phyloP scores from a whole-genome alignment of 2,113 vertebrate species.

The Manacus vitellinus region DNA sequence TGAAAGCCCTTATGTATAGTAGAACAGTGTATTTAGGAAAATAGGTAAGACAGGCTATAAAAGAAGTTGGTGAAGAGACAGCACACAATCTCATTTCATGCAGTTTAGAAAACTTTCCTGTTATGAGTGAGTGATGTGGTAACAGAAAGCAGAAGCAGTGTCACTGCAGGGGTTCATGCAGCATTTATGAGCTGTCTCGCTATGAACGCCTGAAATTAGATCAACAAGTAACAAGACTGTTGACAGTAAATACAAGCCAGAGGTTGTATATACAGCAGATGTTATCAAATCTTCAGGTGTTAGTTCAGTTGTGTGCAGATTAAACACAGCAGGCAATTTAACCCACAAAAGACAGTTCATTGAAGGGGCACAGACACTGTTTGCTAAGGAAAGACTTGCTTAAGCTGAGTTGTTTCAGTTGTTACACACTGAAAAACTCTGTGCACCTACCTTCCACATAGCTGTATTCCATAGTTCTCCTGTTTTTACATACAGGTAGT shows the following conservation, averaged over 20 bases:
- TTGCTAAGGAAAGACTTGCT: background rate
- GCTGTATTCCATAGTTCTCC: background rate
- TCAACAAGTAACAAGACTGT: background rate
- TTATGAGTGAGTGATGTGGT: background rate
- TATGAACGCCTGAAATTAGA: background rate
- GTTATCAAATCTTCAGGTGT: slow-evolving; percentile 12
- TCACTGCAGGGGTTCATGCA: background rate
- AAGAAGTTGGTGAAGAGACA: background rate
- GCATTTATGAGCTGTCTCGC: background rate
- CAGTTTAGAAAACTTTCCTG: background rate
- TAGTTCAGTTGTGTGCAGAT: background rate
- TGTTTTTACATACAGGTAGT: background rate
- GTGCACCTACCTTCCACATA: fast-evolving
- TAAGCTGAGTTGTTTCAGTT: background rate
- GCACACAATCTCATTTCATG: background rate
- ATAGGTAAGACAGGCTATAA: background rate
- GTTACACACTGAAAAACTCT: background rate
- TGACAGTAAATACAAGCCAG: slow-evolving; percentile 21
- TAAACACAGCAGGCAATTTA: background rate
- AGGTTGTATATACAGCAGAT: background rate
- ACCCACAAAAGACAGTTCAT: background rate
- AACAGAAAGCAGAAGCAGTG: background rate
- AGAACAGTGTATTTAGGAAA: background rate
- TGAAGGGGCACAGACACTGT: background rate
- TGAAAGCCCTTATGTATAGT: background rate